Evolutionary conservation across 2,113 vertebrate genomes (phyloP).

Genomic region (Laterallus jamaicensis): DNA sequence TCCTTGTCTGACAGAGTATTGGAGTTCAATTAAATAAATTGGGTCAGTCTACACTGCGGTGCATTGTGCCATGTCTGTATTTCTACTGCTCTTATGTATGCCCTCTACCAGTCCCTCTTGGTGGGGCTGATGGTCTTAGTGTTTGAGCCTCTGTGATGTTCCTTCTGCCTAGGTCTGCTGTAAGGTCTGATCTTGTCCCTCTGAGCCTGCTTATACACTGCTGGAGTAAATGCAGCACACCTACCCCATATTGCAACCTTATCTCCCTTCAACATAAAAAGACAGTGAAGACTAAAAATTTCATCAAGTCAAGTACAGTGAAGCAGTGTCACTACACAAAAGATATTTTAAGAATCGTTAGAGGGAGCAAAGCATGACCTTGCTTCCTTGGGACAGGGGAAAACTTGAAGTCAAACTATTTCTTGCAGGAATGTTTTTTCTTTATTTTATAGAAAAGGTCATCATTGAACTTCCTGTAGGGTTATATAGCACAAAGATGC

Average conservation of each 20-base stretch:
- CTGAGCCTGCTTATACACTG: not conserved
- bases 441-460: not conserved
- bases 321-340: not conserved
- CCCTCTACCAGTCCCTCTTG: not conserved
- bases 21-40: not conserved
- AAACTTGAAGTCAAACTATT: not conserved
- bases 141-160: not conserved
- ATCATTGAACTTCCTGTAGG: not conserved
- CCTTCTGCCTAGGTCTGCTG: not conserved
- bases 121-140: not conserved
- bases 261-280: not conserved
- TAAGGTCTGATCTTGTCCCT: not conserved
- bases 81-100: not conserved
- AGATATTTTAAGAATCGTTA: not conserved
- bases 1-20: not conserved
- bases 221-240: not conserved
- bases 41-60: not conserved
- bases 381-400: not conserved
- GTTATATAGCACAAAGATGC: not conserved
- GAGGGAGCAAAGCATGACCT: not conserved
- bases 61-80: rapidly evolving
- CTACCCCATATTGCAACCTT: rapidly evolving
- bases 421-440: not conserved
- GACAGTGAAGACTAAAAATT: not conserved
- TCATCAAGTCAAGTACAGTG: not conserved